Conservation (phyloP, 2,888 invertebrate species). For the Dynastes tityus region DNA sequence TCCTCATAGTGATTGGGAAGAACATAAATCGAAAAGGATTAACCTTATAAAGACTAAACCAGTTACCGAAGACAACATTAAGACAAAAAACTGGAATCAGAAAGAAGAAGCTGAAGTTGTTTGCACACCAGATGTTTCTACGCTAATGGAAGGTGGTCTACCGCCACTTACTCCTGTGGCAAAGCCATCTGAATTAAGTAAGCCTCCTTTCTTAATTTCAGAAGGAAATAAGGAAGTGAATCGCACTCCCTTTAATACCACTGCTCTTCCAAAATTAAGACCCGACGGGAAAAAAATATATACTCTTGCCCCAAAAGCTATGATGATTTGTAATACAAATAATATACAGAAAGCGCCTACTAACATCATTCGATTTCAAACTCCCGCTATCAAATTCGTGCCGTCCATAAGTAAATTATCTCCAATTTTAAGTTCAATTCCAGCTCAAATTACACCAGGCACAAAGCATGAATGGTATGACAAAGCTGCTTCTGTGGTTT, state of each 20-base stretch:
- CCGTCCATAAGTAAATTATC: constrained; percentile 34
- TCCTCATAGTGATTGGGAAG: constrained; percentile 52
- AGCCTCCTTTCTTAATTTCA: background rate
- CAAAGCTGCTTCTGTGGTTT: constrained; percentile 74
- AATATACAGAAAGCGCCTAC: constrained; percentile 27
- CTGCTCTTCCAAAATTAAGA: background rate
- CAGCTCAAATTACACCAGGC: constrained; percentile 54
- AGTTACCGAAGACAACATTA: background rate
- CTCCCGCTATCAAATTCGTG: constrained; percentile 47
- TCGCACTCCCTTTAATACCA: background rate
- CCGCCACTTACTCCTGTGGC: constrained; percentile 20
- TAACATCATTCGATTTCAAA: constrained; percentile 47
- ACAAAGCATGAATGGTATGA: constrained; percentile 74
- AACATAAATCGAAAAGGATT: constrained; percentile 9
- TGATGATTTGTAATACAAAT: constrained; percentile 39
- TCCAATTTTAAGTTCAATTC: constrained; percentile 49
- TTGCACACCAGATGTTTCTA: constrained; percentile 75
- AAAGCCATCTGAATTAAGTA: constrained; percentile 6
- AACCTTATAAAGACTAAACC: constrained; percentile 50
- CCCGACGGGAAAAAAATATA: constrained; percentile 40
- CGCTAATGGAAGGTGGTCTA: constrained; percentile 55
- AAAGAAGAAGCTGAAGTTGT: constrained; percentile 73
- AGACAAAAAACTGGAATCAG: constrained; percentile 44
- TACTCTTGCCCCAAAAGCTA: constrained; percentile 40
- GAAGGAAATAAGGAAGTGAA: background rate